Evolutionary conservation across 1,140 invertebrate species (phyloP).

Genomic region (Pogonus chalceus): DNA sequence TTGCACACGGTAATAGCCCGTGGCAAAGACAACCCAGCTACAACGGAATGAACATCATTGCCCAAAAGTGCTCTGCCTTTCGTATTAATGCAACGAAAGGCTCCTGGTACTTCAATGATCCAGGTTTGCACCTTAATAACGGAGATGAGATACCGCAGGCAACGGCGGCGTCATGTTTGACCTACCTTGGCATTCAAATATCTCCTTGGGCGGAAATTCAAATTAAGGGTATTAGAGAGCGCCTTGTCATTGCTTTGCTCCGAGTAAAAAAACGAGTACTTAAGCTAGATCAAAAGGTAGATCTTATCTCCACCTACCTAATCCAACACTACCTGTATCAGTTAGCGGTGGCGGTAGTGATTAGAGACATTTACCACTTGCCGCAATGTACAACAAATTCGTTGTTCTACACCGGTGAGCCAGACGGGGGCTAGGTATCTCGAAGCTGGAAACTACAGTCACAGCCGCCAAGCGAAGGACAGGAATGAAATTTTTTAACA

Average conservation of each 20-base stretch:
- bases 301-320: slow-evolving; percentile 20
- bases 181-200: slow-evolving; percentile 20
- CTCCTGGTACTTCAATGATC: too few relatives aligned
- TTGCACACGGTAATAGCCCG: slow-evolving; percentile 9
- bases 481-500: slow-evolving; percentile 9
- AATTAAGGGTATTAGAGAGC: slow-evolving; percentile 6
- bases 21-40: slow-evolving; percentile 13
- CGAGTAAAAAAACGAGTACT: slow-evolving; percentile 12
- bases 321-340: slow-evolving; percentile 19
- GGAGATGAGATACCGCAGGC: slow-evolving; percentile 14
- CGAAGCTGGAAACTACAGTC: slow-evolving; percentile 13
- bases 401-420: slow-evolving; percentile 19
- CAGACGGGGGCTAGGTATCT: slow-evolving; percentile 24
- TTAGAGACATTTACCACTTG: slow-evolving; percentile 17
- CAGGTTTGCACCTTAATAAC: slow-evolving; percentile 11
- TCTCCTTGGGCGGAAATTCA: slow-evolving; percentile 19
- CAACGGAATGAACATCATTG: slow-evolving; percentile 13
- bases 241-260: slow-evolving; percentile 6
- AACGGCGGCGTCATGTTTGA: slow-evolving; percentile 11
- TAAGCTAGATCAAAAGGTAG: slow-evolving; percentile 22
- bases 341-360: slow-evolving; percentile 10
- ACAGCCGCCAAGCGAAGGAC: slow-evolving; percentile 8
- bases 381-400: slow-evolving; percentile 12
- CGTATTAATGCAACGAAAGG: slow-evolving; percentile 12
- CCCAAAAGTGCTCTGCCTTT: slow-evolving; percentile 22